Conservation (phyloP, 2,113 vertebrate genomes). For the Thinocorus orbignyianus region DNA sequence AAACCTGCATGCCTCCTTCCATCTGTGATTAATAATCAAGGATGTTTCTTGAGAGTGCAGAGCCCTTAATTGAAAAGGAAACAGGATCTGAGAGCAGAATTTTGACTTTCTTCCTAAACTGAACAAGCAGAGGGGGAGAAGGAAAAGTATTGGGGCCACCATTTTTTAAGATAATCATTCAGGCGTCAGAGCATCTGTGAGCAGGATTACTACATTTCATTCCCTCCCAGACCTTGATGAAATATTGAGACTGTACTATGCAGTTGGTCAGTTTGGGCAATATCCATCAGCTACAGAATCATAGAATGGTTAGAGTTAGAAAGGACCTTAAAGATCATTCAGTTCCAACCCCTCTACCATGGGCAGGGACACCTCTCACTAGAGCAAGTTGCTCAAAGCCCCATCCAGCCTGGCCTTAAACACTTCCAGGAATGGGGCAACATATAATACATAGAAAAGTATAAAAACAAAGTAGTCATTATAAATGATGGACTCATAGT, state of each 20-base stretch:
- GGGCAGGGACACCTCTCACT: no score
- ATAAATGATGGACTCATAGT: no score
- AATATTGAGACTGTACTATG: neutral
- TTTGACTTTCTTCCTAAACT: neutral
- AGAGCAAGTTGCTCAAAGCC: no score
- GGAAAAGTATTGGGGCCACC: neutral
- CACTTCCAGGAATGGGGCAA: no score
- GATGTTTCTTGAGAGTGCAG: neutral
- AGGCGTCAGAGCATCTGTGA: neutral
- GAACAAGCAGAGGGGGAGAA: neutral
- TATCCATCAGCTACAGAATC: neutral
- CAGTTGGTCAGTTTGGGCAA: neutral
- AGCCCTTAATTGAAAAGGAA: constrained; percentile 2
- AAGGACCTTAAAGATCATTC: no score
- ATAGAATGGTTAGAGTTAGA: no score
- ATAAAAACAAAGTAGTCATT: no score
- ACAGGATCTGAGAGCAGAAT: neutral
- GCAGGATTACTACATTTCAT: neutral
- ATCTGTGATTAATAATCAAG: neutral
- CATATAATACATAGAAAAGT: no score
- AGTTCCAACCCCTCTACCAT: no score
- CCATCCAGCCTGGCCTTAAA: no score
- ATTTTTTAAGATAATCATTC: neutral
- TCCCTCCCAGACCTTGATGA: neutral
- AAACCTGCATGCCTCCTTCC: neutral